Percentiles rank a stretch among this genome's conserved stretches.
phyloP scores from a whole-genome alignment of 2,797 vertebrate species.

The Philypnodon macrostomus region DNA sequence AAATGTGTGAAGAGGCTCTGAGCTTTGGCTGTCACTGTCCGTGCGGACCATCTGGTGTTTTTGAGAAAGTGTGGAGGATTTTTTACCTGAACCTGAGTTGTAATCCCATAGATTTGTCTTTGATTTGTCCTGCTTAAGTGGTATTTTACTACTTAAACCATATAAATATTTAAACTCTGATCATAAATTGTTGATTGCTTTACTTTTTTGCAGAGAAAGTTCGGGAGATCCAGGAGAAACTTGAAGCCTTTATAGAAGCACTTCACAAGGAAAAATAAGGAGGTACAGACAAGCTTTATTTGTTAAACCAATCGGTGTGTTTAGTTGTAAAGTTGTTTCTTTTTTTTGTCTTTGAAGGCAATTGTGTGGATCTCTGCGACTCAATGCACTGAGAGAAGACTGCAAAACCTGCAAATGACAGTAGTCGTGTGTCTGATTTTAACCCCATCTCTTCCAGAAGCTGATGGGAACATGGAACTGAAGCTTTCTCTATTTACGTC shows the following conservation, averaged over 20 bases:
- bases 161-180: too few species aligned
- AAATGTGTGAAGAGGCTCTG: conserved; percentile 54
- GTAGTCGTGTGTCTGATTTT: conserved; percentile 45
- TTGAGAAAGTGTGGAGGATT: conserved; percentile 41
- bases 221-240: conserved; percentile 99
- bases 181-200: too few species aligned
- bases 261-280: conserved; percentile 95
- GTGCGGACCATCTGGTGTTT: conserved; percentile 66
- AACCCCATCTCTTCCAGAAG: conserved; percentile 22
- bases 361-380: conserved; percentile 31
- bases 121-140: too few species aligned
- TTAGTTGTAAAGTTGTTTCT: background rate
- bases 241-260: conserved; percentile 98
- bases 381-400: conserved; percentile 64
- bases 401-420: conserved; percentile 52
- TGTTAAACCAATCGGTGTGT: background rate
- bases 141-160: too few species aligned
- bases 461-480: conserved; percentile 29
- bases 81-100: conserved; percentile 26
- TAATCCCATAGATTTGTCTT: too few species aligned
- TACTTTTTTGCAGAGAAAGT: conserved; percentile 87
- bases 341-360: conserved; percentile 8
- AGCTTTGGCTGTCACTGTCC: conserved; percentile 55
- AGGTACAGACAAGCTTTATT: conserved; percentile 41
- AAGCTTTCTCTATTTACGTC: background rate